phyloP scores from a whole-genome alignment of 2,888 invertebrate species.

The Ypsolopha sequella region DNA sequence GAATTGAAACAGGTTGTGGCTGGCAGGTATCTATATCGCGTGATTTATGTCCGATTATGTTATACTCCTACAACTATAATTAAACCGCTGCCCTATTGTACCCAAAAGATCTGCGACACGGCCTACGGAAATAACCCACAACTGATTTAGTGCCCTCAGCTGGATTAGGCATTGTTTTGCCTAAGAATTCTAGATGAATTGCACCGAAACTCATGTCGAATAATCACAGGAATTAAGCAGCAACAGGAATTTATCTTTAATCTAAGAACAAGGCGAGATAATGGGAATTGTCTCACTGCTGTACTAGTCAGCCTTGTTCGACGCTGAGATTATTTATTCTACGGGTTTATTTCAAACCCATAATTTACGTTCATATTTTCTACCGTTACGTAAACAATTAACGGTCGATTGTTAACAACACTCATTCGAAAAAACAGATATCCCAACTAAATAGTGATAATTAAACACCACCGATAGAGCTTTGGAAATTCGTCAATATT shows the following conservation, averaged over 20 bases:
- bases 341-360: not conserved
- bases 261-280: slow-evolving; percentile 4
- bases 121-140: slow-evolving; percentile 37
- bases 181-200: slow-evolving; percentile 20
- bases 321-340: not conserved
- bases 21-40: slow-evolving; percentile 59
- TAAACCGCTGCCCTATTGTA: slow-evolving; percentile 59
- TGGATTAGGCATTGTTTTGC: slow-evolving; percentile 30
- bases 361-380: slow-evolving; percentile 3
- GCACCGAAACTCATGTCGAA: slow-evolving; percentile 13
- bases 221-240: slow-evolving; percentile 16
- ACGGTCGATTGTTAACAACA: not conserved
- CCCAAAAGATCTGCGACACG: slow-evolving; percentile 53
- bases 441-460: not conserved
- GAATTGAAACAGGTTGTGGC: slow-evolving; percentile 68
- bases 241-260: slow-evolving; percentile 13
- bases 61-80: slow-evolving; percentile 55
- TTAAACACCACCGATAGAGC: not conserved
- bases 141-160: slow-evolving; percentile 40
- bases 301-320: slow-evolving; percentile 3
- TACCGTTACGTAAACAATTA: not conserved
- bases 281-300: slow-evolving; percentile 1
- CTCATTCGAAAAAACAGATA: not conserved
- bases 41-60: slow-evolving; percentile 66
- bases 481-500: not conserved